phyloP scores from a whole-genome alignment of 2,888 invertebrate genomes.

The Limenitis camilla region DNA sequence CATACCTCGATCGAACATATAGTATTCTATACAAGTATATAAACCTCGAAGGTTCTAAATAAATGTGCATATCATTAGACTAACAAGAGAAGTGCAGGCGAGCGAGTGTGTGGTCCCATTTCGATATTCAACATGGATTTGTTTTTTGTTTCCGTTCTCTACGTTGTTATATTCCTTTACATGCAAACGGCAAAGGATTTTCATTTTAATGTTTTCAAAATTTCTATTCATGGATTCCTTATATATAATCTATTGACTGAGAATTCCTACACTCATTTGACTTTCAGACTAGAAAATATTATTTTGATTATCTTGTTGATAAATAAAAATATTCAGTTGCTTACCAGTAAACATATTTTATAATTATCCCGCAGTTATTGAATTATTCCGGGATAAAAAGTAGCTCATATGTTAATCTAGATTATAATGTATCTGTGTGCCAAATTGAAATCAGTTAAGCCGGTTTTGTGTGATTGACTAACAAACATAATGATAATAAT shows the following conservation, averaged over 20 bases:
- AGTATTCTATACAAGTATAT: slow-evolving; percentile 23
- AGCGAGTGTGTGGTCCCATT: slow-evolving; percentile 62
- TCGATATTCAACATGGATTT: slow-evolving; percentile 45
- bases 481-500: too few species aligned
- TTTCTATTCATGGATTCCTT: slow-evolving; percentile 10
- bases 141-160: slow-evolving; percentile 38
- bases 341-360: too few species aligned
- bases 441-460: too few species aligned
- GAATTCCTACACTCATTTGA: not conserved
- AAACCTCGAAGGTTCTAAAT: slow-evolving; percentile 44
- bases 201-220: slow-evolving; percentile 16
- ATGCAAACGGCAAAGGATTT: slow-evolving; percentile 14
- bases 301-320: too few species aligned
- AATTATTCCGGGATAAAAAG: too few species aligned
- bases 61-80: slow-evolving; percentile 72
- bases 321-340: too few species aligned
- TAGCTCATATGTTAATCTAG: too few species aligned
- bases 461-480: too few species aligned
- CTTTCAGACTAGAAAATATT: too few species aligned
- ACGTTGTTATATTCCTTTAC: slow-evolving; percentile 20
- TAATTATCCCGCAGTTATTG: too few species aligned
- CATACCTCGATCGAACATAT: too few species aligned
- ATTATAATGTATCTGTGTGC: too few species aligned
- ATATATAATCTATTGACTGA: not conserved
- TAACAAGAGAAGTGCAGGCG: slow-evolving; percentile 45